Evolutionary conservation across 1,140 invertebrate species (phyloP).

Genomic region (Acromyrmex echinatior): DNA sequence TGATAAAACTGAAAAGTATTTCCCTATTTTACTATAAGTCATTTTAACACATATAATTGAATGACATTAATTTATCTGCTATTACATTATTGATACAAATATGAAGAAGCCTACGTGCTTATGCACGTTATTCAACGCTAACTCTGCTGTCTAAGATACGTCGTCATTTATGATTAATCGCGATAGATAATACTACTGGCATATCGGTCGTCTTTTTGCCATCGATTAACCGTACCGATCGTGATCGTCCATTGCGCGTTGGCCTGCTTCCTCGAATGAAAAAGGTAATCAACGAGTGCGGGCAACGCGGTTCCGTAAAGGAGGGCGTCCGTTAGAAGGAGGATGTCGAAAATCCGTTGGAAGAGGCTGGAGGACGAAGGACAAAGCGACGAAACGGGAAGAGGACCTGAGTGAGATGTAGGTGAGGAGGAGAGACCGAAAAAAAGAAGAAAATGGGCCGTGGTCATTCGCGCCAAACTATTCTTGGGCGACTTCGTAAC

Average conservation of each 20-base stretch:
- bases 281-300: conserved; percentile 41
- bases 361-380: conserved; percentile 49
- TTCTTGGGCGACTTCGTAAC: conserved; percentile 72
- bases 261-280: conserved; percentile 62
- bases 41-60: neutral
- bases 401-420: conserved; percentile 57
- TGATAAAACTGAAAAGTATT: neutral
- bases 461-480: conserved; percentile 71
- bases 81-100: neutral
- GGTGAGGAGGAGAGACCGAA: conserved; percentile 56
- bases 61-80: neutral
- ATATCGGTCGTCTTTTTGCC: conserved; percentile 45
- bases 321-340: conserved; percentile 56
- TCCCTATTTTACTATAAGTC: neutral
- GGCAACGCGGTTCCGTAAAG: conserved; percentile 37
- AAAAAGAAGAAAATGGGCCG: conserved; percentile 61
- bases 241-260: conserved; percentile 56
- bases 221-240: conserved; percentile 58
- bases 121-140: neutral
- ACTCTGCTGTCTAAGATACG: neutral
- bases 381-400: conserved; percentile 30
- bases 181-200: conserved; percentile 23
- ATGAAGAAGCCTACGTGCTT: neutral
- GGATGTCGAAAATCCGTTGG: conserved; percentile 59
- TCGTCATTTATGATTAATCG: conserved; percentile 43